Evolutionary conservation across 2,797 vertebrate species (phyloP).

Genomic region (Amazona ochrocephala): DNA sequence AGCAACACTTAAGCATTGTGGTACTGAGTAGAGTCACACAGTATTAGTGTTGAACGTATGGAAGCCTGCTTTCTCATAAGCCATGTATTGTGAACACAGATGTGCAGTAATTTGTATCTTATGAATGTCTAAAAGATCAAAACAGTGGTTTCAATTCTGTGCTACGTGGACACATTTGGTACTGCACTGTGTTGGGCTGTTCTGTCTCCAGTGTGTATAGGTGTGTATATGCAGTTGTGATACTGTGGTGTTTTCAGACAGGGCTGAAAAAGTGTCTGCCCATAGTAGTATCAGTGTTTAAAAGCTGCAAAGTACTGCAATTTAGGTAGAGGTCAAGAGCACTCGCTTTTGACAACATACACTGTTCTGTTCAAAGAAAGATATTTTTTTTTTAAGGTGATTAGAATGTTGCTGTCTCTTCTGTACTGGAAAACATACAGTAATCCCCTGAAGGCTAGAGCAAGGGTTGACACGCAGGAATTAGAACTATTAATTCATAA

Average conservation of each 20-base stretch:
- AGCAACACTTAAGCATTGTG: neutral
- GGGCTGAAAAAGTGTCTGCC: neutral
- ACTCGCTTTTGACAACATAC: neutral
- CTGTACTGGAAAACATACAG: neutral
- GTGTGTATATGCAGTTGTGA: accelerated
- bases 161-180: too few species aligned
- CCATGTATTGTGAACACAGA: neutral
- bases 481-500: neutral
- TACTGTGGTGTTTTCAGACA: too few species aligned
- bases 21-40: neutral
- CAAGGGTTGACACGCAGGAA: neutral
- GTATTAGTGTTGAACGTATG: neutral
- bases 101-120: neutral
- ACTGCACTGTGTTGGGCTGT: neutral
- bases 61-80: neutral
- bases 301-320: too few species aligned
- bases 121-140: neutral
- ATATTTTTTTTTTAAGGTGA: neutral
- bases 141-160: neutral
- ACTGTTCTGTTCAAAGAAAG: neutral
- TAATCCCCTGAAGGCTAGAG: neutral
- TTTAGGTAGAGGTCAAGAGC: neutral
- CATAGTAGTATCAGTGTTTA: neutral
- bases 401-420: neutral
- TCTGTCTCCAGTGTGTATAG: accelerated